Conservation (phyloP, 2,797 vertebrate genomes). For the Alosa sapidissima region DNA sequence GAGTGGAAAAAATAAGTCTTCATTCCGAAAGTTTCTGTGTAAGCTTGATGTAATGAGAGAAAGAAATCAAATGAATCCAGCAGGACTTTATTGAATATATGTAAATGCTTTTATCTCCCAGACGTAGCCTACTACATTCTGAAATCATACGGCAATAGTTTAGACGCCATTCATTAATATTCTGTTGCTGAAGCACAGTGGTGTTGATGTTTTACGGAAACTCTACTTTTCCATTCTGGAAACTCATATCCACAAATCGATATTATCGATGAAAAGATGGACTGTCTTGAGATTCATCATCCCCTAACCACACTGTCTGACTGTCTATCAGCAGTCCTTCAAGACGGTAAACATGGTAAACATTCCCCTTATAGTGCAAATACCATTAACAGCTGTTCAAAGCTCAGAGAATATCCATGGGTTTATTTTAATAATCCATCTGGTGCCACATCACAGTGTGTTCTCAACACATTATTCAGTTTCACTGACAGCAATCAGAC, state of each 20-base stretch:
- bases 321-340: neutral
- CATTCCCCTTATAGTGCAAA: slow-evolving; percentile 16
- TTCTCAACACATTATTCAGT: slow-evolving; percentile 56
- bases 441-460: slow-evolving; percentile 51
- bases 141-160: neutral
- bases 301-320: neutral
- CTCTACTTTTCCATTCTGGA: neutral
- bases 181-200: neutral
- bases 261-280: neutral
- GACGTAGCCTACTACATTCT: too few species aligned
- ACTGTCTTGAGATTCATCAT: neutral
- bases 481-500: slow-evolving; percentile 50
- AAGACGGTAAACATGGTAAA: slow-evolving; percentile 14
- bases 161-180: neutral
- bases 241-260: neutral
- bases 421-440: slow-evolving; percentile 40
- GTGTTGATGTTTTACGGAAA: neutral
- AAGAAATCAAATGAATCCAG: neutral
- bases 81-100: neutral
- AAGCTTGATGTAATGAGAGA: neutral
- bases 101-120: too few species aligned
- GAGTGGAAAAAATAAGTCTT: neutral
- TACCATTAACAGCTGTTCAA: slow-evolving; percentile 29
- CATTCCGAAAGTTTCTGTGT: neutral
- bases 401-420: slow-evolving; percentile 25